phyloP scores from a whole-genome alignment of 2,113 vertebrate species.

The Microcebus tavaratra region DNA sequence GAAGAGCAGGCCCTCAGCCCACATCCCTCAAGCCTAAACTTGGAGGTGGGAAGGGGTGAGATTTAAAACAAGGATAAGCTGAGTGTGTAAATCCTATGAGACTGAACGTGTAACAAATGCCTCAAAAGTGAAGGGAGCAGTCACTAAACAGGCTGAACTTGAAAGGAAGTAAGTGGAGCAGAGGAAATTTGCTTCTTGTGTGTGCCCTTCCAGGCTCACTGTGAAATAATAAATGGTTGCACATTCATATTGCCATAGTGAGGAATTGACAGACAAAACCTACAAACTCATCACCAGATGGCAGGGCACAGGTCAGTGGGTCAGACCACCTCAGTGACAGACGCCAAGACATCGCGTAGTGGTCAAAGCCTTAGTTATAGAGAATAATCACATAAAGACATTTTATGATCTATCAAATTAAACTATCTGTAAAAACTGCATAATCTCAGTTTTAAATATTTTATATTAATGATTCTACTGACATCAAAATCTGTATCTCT shows the following conservation, averaged over 20 bases:
- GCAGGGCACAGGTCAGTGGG: no score
- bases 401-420: not conserved
- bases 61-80: not conserved
- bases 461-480: not conserved
- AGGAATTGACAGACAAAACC: not conserved
- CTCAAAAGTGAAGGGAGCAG: no score
- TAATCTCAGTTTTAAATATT: not conserved
- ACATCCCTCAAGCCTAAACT: not conserved
- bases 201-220: not conserved
- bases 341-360: no score
- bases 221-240: not conserved
- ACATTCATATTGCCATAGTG: rapidly evolving
- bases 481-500: not conserved
- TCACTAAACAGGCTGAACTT: not conserved
- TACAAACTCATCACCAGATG: not conserved
- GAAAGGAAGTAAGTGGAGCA: not conserved
- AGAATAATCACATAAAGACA: not conserved
- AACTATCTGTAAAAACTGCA: not conserved
- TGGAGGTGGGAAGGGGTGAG: not conserved
- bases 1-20: no score
- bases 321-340: not conserved
- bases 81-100: not conserved
- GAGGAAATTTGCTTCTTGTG: not conserved
- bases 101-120: not conserved
- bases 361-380: not conserved